phyloP scores from a whole-genome alignment of 2,113 vertebrate species.

The Anas platyrhynchos region DNA sequence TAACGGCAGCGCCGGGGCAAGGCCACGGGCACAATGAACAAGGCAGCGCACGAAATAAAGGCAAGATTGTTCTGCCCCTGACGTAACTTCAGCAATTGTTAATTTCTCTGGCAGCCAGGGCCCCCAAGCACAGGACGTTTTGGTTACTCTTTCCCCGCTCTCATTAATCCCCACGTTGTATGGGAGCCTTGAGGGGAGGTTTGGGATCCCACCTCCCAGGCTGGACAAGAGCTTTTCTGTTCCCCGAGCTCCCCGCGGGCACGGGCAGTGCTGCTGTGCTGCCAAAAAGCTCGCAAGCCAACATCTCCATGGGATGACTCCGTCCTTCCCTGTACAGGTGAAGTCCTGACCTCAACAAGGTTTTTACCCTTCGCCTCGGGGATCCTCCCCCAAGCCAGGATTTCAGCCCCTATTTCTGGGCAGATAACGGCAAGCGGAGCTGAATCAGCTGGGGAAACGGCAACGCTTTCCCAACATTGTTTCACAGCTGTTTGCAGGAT shows the following conservation, averaged over 20 bases:
- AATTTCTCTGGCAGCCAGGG: slow-evolving; percentile 1
- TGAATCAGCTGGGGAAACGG: not conserved
- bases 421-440: not conserved
- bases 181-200: not conserved
- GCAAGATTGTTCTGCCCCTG: slow-evolving; percentile 34
- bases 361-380: not conserved
- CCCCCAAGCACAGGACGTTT: not conserved
- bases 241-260: not conserved
- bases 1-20: not conserved
- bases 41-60: slow-evolving; percentile 22
- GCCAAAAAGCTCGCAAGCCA: not conserved
- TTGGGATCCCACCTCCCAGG: slow-evolving; percentile 33
- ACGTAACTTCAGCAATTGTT: not conserved
- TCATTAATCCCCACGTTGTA: slow-evolving; percentile 24
- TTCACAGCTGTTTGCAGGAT: not conserved
- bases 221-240: slow-evolving; percentile 33
- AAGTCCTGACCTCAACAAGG: not conserved
- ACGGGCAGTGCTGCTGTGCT: not conserved
- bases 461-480: rapidly evolving
- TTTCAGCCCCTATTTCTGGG: not conserved
- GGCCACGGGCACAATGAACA: slow-evolving; percentile 7
- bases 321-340: not conserved
- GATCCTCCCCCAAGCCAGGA: not conserved
- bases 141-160: slow-evolving; percentile 17
- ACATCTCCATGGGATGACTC: not conserved